These are phyloP conservation scores for Megaustenia siamemsis DNA, from an alignment of 2,888 invertebrate genomes.

Conservation along the genomic window DNA sequence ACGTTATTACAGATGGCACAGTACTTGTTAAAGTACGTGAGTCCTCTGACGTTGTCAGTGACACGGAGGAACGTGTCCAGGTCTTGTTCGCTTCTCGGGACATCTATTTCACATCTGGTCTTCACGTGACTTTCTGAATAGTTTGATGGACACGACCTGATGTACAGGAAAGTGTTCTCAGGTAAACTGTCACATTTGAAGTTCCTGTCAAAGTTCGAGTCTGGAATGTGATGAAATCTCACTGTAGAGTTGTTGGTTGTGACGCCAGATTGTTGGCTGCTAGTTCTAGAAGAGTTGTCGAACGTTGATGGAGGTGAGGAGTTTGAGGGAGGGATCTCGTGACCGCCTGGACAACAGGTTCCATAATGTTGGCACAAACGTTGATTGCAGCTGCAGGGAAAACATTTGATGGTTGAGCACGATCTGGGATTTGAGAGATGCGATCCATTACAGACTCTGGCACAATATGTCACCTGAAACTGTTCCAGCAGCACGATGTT, in stretches of 20 bases:
- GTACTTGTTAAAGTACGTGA: constrained; percentile 2
- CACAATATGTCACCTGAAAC: neutral
- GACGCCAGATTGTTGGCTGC: neutral
- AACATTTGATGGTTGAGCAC: neutral
- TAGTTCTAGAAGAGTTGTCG: neutral
- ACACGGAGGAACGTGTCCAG: neutral
- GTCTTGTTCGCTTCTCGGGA: neutral
- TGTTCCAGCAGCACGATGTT: neutral
- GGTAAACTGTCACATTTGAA: neutral
- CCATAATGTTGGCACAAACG: constrained; percentile 18
- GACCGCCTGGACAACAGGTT: constrained; percentile 24
- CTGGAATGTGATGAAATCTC: too few relatives aligned
- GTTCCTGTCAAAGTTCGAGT: neutral
- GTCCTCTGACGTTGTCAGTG: neutral
- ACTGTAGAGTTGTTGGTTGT: neutral
- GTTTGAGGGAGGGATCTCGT: neutral
- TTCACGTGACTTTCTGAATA: neutral
- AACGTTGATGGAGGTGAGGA: neutral
- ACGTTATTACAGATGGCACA: constrained; percentile 15
- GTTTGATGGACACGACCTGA: constrained; percentile 20
- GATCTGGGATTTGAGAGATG: neutral
- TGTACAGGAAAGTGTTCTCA: neutral
- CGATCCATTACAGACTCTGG: neutral
- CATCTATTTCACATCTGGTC: neutral
- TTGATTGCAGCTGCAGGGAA: constrained; percentile 20